Evolutionary conservation across 2,888 invertebrate genomes (phyloP), one percentile per base, ranked within the genome.

Genomic region (Balanococcus diminutus): DNA sequence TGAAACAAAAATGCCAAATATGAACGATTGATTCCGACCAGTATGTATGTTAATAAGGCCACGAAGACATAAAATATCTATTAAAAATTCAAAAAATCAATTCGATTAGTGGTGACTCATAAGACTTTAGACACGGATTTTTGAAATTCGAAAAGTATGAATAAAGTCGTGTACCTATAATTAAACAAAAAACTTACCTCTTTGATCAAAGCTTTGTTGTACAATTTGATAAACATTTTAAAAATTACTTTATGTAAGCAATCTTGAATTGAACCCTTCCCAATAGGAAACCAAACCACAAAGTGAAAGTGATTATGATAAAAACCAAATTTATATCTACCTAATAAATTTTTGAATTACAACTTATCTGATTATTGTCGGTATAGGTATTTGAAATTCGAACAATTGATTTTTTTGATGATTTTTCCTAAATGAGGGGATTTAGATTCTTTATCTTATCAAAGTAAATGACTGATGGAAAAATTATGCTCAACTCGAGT

Each of bases 1-100:
- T 51, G 61, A 9, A 83, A 56, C 32, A 61, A 51, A 56, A 83
- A 83, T 32, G 61, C 28, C 14, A 61, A n/a, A 32, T 56, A 83
- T 5, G 56, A 56, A 3, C 83, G 51, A 32, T 28, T 61, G 9
- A 83, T 83, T 31, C 83, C 83, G 8, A 82, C 42, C 82, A 82
- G 16, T 51, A 82, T 25, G 25, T 82, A 82, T 3, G 82, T n/a
- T 3, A 82, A 82, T 8, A 31, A 16, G 14, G 82, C 51, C 82
- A 82, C 82, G 28, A 25, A 82, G 11, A 51, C 51, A 14, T 28
- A 28, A 72, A 72, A 31, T 31, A 72, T 31, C 72, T 72, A 16
- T 14, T 67, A 11, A 25, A 25, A 25, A 25, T 22, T 25, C n/a
- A 67, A 25, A n/a, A n/a, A 31, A 72, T 11, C 3, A 72, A 72